These are phyloP conservation scores for Catocala nupta DNA, from an alignment of 2,888 invertebrate species.

Conservation along the genomic window DNA sequence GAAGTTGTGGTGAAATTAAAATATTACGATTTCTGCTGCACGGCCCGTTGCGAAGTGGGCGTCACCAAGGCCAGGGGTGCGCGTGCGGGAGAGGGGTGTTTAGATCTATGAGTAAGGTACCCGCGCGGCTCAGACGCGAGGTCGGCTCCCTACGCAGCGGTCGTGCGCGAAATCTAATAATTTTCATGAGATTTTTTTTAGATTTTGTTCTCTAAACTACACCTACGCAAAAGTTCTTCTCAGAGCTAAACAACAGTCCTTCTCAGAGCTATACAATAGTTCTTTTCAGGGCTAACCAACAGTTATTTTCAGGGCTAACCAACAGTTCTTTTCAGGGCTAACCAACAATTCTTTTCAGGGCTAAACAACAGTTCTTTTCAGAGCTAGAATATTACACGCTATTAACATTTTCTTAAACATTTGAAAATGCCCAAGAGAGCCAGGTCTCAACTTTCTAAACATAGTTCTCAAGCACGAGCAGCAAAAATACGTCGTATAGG, in stretches of 20 bases:
- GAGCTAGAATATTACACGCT: conserved; percentile 16
- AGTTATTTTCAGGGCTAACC: too few species aligned
- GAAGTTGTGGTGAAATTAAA: conserved; percentile 2
- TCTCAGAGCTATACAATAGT: too few species aligned
- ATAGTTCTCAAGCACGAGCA: conserved; percentile 21
- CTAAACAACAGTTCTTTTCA: conserved; percentile 10
- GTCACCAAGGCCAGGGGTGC: conserved; percentile 13
- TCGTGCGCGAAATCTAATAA: too few species aligned
- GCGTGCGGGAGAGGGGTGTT: conserved; percentile 10
- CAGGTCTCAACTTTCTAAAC: conserved; percentile 23
- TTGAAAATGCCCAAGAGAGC: conserved; percentile 12
- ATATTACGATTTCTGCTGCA: conserved; percentile 12
- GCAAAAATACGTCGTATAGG: conserved; percentile 1
- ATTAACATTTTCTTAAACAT: not conserved
- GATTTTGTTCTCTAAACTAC: conserved; percentile 17
- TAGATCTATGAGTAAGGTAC: conserved; percentile 10
- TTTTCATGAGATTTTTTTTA: conserved; percentile 9
- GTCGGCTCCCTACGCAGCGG: too few species aligned
- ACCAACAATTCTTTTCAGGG: conserved; percentile 15
- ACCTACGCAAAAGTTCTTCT: conserved; percentile 20
- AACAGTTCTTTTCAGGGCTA: not conserved
- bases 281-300: too few species aligned
- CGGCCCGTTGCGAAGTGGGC: conserved; percentile 19
- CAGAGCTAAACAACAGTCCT: conserved; percentile 3
- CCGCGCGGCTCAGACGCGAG: not conserved